Conservation (phyloP, 1,140 invertebrate genomes). For the Potamilus streckersoni region DNA sequence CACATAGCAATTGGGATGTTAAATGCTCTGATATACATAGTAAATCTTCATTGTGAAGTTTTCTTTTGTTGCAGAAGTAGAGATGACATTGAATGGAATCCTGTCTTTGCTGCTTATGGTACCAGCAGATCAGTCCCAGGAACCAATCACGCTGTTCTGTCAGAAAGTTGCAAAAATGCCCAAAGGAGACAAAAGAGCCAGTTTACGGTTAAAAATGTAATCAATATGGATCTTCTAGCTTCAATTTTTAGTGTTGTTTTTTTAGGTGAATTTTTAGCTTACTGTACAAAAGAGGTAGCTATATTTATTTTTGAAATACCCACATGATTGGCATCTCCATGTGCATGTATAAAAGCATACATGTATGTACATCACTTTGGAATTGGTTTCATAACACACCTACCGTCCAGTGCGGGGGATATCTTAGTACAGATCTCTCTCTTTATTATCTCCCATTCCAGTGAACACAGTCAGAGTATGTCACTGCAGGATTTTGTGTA, state of each 20-base stretch:
- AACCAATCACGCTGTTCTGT: constrained; percentile 90
- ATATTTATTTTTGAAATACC: background rate
- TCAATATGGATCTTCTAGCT: constrained; percentile 71
- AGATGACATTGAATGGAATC: constrained; percentile 75
- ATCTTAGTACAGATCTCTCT: too few species aligned
- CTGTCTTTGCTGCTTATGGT: constrained; percentile 93
- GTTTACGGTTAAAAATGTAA: constrained; percentile 88
- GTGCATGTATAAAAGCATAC: background rate
- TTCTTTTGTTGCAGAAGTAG: constrained; percentile 70
- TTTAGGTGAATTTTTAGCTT: background rate
- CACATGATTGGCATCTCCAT: background rate
- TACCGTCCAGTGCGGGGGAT: too few species aligned
- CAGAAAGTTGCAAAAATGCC: constrained; percentile 93
- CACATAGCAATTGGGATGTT: too few species aligned
- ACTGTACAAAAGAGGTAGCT: background rate
- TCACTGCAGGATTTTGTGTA: too few species aligned
- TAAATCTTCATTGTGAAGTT: background rate
- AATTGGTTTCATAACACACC: too few species aligned
- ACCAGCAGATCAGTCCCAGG: constrained; percentile 87
- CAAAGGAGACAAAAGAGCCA: constrained; percentile 79
- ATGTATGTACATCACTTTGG: background rate
- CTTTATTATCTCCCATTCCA: too few species aligned
- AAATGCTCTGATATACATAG: background rate
- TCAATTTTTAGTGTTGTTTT: constrained; percentile 75
- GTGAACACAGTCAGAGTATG: too few species aligned